A percentile compares a stretch with the other conserved stretches of the same genome.
phyloP scores from a whole-genome alignment of 2,888 invertebrate genomes.

The Lycia hirtaria region DNA sequence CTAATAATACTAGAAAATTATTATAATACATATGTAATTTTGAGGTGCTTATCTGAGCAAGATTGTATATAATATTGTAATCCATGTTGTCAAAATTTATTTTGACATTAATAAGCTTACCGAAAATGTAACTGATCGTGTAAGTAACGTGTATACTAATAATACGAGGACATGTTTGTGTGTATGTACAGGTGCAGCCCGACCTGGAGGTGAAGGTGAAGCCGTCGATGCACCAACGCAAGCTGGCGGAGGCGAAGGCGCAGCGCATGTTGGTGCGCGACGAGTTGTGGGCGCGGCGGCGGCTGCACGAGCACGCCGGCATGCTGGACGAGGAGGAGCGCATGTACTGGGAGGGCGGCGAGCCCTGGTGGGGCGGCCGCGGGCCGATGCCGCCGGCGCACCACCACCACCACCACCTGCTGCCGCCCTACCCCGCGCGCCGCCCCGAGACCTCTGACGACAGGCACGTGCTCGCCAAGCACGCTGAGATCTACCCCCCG shows the following conservation, averaged over 20 bases:
- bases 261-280: slow-evolving; percentile 90
- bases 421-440: slow-evolving; percentile 84
- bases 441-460: slow-evolving; percentile 98
- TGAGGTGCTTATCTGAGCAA: too few relatives aligned
- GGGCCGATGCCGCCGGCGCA: slow-evolving; percentile 73
- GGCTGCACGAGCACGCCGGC: slow-evolving; percentile 79
- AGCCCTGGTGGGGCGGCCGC: slow-evolving; percentile 82
- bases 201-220: slow-evolving; percentile 98
- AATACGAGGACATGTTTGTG: not conserved
- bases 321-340: slow-evolving; percentile 90
- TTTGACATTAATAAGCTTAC: too few relatives aligned
- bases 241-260: slow-evolving; percentile 93
- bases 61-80: too few relatives aligned
- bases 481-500: slow-evolving; percentile 96
- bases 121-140: too few relatives aligned
- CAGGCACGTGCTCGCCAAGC: slow-evolving; percentile 96
- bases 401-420: slow-evolving; percentile 71
- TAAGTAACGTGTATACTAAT: too few relatives aligned
- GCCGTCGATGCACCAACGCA: slow-evolving; percentile 93
- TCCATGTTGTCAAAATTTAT: too few relatives aligned
- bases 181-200: slow-evolving; percentile 87
- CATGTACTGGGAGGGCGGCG: slow-evolving; percentile 95
- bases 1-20: too few relatives aligned
- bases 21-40: too few relatives aligned
- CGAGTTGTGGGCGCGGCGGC: slow-evolving; percentile 88